Evolutionary conservation across 2,113 vertebrate species (phyloP).

Genomic region (Hippocampus mohnikei): DNA sequence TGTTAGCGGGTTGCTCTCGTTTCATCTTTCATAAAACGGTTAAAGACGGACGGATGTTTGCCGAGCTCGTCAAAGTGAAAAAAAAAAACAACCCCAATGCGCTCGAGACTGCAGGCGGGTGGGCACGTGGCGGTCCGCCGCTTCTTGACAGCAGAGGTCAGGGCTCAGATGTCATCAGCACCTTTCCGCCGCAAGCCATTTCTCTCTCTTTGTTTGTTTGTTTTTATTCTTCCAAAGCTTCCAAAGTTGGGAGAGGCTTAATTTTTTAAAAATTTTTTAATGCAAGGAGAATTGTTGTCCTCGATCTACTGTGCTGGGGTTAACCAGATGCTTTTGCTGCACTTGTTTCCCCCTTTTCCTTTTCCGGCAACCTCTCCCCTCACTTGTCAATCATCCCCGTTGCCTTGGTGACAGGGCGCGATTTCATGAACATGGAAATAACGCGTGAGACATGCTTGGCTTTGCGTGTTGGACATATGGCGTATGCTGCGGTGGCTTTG

Average conservation of each 20-base stretch:
- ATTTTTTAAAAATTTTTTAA: constrained; percentile 33
- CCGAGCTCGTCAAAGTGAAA: constrained; percentile 1
- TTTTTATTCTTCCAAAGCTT: constrained; percentile 72
- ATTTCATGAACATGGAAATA: constrained; percentile 85
- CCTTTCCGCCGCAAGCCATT: constrained; percentile 69
- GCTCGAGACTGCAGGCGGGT: constrained; percentile 11
- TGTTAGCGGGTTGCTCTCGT: not conserved
- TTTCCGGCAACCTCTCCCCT: constrained; percentile 56
- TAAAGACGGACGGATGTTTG: not conserved
- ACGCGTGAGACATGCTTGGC: constrained; percentile 64
- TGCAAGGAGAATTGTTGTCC: constrained; percentile 23
- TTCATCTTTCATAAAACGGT: not conserved
- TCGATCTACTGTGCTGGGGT: constrained; percentile 41
- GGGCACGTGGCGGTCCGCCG: constrained; percentile 31
- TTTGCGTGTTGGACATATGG: constrained; percentile 67
- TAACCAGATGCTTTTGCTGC: constrained; percentile 42
- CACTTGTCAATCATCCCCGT: constrained; percentile 82
- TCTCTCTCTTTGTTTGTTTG: constrained; percentile 77
- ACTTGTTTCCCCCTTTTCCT: constrained; percentile 18
- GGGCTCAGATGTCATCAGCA: constrained; percentile 73
- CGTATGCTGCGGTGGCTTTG: constrained; percentile 37
- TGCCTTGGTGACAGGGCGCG: constrained; percentile 62
- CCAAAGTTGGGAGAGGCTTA: too few relatives aligned
- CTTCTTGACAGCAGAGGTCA: constrained; percentile 66
- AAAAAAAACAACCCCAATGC: not conserved